These are phyloP conservation scores for Anhinga anhinga DNA, from an alignment of 2,113 vertebrate species.

Conservation along the genomic window DNA sequence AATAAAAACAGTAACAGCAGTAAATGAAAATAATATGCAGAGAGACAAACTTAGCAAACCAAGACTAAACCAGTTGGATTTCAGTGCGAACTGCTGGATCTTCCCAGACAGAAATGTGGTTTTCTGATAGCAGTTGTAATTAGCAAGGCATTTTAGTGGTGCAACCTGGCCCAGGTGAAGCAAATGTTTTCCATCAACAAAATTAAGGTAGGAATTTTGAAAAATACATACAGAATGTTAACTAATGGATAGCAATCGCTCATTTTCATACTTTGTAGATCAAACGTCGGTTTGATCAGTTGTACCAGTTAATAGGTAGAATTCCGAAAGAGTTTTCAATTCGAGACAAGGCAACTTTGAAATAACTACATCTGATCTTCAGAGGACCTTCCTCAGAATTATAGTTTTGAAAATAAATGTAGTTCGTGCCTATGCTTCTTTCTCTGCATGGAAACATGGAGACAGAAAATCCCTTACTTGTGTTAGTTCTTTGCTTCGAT, in stretches of 20 bases:
- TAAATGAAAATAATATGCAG: constrained; percentile 52
- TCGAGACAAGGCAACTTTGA: neutral
- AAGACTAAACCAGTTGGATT: constrained; percentile 37
- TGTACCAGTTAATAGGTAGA: neutral
- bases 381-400: constrained; percentile 8
- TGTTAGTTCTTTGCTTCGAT: neutral
- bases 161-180: neutral
- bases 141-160: neutral
- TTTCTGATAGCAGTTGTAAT: neutral
- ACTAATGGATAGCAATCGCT: neutral
- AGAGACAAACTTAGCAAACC: neutral
- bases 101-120: neutral
- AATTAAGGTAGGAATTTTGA: neutral
- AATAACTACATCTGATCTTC: neutral
- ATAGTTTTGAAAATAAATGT: neutral
- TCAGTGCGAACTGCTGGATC: neutral
- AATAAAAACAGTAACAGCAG: constrained; percentile 34
- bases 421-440: neutral
- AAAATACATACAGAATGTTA: neutral
- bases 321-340: neutral
- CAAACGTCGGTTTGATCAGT: neutral
- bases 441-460: neutral
- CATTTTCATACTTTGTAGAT: neutral
- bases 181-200: neutral
- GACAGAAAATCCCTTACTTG: neutral